phyloP scores from a whole-genome alignment of 2,113 vertebrate genomes.

The Peromyscus polionotus region DNA sequence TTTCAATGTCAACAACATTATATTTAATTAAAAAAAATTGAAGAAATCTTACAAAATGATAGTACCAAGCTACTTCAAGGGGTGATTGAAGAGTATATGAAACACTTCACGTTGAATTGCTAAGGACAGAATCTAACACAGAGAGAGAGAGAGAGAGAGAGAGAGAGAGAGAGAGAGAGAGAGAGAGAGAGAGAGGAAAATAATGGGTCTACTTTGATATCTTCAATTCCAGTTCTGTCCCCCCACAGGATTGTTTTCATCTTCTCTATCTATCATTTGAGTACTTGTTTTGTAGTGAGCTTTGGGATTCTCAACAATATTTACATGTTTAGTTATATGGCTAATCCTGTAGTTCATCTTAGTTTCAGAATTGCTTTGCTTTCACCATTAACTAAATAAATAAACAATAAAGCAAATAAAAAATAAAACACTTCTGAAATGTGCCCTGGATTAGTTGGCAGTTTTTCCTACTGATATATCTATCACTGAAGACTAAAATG shows the following conservation, averaged over 20 bases:
- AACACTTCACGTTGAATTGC: neutral
- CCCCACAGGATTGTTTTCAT: neutral
- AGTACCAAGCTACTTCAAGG: neutral
- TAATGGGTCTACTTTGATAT: neutral
- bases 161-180: too few relatives aligned
- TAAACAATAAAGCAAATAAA: neutral
- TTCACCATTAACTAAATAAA: neutral
- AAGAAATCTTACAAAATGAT: constrained; percentile 19
- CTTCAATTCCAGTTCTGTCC: neutral
- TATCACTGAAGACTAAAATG: neutral
- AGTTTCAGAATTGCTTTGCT: constrained; percentile 8
- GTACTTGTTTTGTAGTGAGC: neutral
- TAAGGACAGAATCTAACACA: neutral
- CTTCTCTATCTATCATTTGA: neutral
- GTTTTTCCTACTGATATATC: neutral
- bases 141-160: neutral
- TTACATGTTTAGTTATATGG: neutral
- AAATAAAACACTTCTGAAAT: neutral
- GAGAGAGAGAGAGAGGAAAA: neutral
- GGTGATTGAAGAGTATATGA: neutral
- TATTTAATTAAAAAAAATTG: neutral
- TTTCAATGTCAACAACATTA: constrained; percentile 34
- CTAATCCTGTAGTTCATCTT: neutral
- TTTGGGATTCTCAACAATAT: neutral
- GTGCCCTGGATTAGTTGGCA: neutral